A percentile compares a stretch with the other conserved stretches of the same genome.
These are phyloP conservation scores for Automeris io DNA, from an alignment of 2,888 invertebrate species.

Conservation along the genomic window DNA sequence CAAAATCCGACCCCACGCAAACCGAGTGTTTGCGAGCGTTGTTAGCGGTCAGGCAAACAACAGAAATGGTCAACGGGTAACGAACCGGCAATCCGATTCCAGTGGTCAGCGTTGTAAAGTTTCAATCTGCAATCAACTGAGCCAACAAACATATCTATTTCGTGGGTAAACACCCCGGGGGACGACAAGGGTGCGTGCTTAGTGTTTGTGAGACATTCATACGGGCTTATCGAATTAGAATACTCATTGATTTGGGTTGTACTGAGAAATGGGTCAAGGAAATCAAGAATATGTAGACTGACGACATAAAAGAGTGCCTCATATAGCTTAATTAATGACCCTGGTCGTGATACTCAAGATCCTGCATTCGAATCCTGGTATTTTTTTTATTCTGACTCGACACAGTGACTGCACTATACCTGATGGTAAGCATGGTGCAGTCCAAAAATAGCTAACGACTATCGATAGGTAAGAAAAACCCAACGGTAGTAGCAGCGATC, in stretches of 20 bases:
- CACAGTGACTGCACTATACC: too few relatives aligned
- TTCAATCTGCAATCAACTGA: conserved; percentile 69
- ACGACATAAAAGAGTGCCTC: too few relatives aligned
- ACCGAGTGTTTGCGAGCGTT: conserved; percentile 47
- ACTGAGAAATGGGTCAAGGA: conserved; percentile 2
- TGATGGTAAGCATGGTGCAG: too few relatives aligned
- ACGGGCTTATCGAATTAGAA: conserved; percentile 7
- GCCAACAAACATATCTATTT: conserved; percentile 67
- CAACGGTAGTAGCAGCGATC: too few relatives aligned
- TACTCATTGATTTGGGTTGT: conserved; percentile 4
- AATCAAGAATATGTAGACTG: too few relatives aligned
- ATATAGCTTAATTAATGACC: too few relatives aligned
- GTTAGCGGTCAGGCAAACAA: conserved; percentile 59
- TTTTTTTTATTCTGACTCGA: too few relatives aligned
- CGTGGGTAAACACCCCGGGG: conserved; percentile 49
- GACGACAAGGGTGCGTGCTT: conserved; percentile 28
- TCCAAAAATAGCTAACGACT: too few relatives aligned
- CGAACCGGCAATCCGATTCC: conserved; percentile 67
- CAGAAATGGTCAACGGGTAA: conserved; percentile 57
- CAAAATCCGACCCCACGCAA: conserved; percentile 22
- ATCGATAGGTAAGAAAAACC: too few relatives aligned
- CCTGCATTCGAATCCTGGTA: too few relatives aligned
- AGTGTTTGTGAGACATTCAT: conserved; percentile 7
- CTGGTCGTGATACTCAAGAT: too few relatives aligned
- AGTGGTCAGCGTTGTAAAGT: conserved; percentile 66